These are phyloP conservation scores for Trematocara caparti DNA, from an alignment of 2,797 vertebrate genomes.

Conservation along the genomic window DNA sequence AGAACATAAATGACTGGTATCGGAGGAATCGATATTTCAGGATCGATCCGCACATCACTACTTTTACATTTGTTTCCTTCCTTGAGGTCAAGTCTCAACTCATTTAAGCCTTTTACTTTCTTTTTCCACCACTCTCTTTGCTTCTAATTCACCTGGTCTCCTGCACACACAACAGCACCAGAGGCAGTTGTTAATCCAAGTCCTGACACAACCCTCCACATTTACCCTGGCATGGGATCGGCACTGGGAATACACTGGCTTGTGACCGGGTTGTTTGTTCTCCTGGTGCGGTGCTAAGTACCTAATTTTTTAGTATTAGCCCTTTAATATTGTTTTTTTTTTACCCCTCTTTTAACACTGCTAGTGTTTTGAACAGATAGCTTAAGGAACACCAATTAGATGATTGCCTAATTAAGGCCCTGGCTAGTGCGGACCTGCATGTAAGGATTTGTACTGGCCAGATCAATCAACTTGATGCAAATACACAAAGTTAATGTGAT, in stretches of 20 bases:
- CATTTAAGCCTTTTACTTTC: background rate
- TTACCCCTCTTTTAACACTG: background rate
- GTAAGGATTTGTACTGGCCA: background rate
- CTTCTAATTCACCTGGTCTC: background rate
- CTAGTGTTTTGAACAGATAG: background rate
- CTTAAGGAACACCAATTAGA: background rate
- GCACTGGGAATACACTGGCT: background rate
- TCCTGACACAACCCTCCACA: background rate
- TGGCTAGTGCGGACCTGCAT: background rate
- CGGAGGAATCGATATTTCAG: no score
- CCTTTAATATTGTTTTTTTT: background rate
- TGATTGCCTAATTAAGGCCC: background rate
- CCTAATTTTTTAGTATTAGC: background rate
- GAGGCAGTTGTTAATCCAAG: background rate
- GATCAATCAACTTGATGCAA: background rate
- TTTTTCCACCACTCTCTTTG: background rate
- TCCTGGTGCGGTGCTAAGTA: accelerated
- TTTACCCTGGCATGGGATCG: background rate
- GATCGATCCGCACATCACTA: no score
- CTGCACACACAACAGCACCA: background rate
- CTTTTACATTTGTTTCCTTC: background rate
- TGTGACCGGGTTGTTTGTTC: background rate
- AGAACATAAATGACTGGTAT: no score
- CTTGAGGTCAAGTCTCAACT: background rate
- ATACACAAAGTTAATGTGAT: background rate